Percentiles rank a stretch among this genome's conserved stretches.
Evolutionary conservation across 2,113 vertebrate genomes (phyloP).

Genomic region (Holacanthus passer): DNA sequence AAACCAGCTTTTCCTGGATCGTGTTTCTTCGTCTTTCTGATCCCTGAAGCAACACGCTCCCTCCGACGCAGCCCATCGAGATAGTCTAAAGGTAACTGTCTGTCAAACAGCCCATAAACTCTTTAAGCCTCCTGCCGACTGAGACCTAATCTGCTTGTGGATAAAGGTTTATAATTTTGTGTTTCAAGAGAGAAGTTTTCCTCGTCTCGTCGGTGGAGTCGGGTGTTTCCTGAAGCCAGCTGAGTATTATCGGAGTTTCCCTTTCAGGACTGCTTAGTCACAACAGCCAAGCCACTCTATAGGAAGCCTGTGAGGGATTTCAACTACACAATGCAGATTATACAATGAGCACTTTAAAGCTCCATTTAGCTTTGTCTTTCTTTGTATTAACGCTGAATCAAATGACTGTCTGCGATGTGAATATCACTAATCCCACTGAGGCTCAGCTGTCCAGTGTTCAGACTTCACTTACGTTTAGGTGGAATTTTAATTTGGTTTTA

Average conservation of each 20-base stretch:
- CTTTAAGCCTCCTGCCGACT: not conserved
- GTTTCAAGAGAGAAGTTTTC: not conserved
- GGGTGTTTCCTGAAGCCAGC: constrained; percentile 11
- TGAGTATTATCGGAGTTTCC: constrained; percentile 41
- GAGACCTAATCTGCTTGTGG: not conserved
- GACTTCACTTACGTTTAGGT: not conserved
- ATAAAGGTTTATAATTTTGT: not conserved
- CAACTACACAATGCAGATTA: not conserved
- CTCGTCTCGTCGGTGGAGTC: not conserved
- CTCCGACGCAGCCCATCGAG: not conserved
- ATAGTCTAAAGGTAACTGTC: not conserved
- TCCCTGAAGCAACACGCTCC: not conserved
- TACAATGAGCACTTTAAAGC: not conserved
- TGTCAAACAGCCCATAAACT: not conserved
- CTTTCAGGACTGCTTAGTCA: constrained; percentile 56
- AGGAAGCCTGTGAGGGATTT: not conserved
- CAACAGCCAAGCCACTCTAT: not conserved
- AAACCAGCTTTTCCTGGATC: not conserved
- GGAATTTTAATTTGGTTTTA: not conserved
- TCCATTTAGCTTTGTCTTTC: not conserved
- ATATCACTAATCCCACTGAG: not conserved
- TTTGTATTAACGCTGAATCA: not conserved
- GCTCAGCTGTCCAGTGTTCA: not conserved
- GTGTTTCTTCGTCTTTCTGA: not conserved
- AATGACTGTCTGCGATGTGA: not conserved